phyloP scores from a whole-genome alignment of 2,113 vertebrate species.

The Sturnus vulgaris region DNA sequence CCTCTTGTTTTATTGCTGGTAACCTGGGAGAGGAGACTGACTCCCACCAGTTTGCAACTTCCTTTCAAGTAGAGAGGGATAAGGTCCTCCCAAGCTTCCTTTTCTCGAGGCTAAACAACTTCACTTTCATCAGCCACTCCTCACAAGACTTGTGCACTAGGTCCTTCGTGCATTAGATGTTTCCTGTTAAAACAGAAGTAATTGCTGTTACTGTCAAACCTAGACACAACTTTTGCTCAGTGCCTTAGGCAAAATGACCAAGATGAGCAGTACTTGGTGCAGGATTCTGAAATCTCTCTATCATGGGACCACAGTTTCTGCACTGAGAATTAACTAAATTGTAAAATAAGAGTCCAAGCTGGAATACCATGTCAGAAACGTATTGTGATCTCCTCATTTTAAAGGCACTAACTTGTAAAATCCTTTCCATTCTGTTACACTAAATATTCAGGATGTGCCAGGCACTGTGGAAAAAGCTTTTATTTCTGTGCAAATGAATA shows the following conservation, averaged over 20 bases:
- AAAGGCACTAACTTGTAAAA: background rate
- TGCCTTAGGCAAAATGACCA: background rate
- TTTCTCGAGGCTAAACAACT: background rate
- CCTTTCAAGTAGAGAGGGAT: background rate
- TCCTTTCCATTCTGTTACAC: background rate
- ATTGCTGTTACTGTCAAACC: background rate
- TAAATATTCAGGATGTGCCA: background rate
- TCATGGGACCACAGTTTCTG: background rate
- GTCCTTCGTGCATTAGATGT: background rate
- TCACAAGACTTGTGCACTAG: background rate
- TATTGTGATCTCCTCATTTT: background rate
- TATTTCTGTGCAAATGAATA: constrained; percentile 4
- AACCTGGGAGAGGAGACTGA: background rate
- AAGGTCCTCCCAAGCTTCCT: background rate
- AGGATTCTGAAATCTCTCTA: background rate
- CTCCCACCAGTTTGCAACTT: background rate
- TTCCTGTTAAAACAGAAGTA: background rate
- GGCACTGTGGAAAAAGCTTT: background rate
- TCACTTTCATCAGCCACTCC: background rate
- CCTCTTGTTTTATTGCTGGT: background rate
- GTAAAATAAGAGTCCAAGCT: background rate
- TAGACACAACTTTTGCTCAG: background rate
- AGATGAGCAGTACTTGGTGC: background rate
- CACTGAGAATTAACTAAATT: background rate
- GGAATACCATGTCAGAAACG: background rate